These are phyloP conservation scores for Gymnodraco acuticeps DNA, from an alignment of 2,797 vertebrate species.

Conservation along the genomic window DNA sequence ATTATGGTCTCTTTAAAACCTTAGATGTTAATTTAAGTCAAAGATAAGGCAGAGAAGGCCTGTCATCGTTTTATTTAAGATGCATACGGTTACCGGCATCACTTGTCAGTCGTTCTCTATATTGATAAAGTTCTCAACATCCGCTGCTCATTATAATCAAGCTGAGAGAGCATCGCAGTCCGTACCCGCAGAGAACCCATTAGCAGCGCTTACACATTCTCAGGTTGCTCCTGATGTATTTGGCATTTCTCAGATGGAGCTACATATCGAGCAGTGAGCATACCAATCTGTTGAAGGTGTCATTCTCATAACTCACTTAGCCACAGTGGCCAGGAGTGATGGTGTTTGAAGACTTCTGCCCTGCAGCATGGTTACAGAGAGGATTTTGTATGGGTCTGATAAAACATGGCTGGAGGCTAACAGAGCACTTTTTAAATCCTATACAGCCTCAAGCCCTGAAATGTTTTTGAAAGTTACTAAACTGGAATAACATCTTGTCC, in stretches of 20 bases:
- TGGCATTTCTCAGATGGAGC: slow-evolving; percentile 5
- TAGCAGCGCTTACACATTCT: slow-evolving; percentile 22
- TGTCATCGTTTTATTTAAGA: background rate
- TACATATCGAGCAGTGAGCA: slow-evolving; percentile 1
- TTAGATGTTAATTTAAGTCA: background rate
- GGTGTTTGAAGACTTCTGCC: background rate
- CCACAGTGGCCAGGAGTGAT: background rate
- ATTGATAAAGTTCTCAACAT: slow-evolving; percentile 9
- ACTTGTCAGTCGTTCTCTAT: background rate
- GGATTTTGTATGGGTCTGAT: background rate
- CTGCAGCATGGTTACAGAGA: background rate
- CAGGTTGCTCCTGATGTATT: slow-evolving; percentile 18
- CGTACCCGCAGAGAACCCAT: slow-evolving; percentile 15
- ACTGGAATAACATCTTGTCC: too few species aligned
- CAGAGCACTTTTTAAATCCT: background rate
- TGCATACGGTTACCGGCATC: background rate
- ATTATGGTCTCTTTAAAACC: background rate
- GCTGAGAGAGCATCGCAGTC: background rate
- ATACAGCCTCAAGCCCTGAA: background rate
- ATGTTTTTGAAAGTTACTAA: background rate
- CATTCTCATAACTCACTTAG: slow-evolving; percentile 4
- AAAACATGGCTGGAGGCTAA: slow-evolving; percentile 4
- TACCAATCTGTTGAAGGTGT: slow-evolving; percentile 5
- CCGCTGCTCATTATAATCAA: slow-evolving; percentile 8
- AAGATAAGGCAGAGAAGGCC: background rate